Evolutionary conservation across 2,888 invertebrate species (phyloP), one percentile per base, ranked within the genome.

Genomic region (Notodonta dromedarius): DNA sequence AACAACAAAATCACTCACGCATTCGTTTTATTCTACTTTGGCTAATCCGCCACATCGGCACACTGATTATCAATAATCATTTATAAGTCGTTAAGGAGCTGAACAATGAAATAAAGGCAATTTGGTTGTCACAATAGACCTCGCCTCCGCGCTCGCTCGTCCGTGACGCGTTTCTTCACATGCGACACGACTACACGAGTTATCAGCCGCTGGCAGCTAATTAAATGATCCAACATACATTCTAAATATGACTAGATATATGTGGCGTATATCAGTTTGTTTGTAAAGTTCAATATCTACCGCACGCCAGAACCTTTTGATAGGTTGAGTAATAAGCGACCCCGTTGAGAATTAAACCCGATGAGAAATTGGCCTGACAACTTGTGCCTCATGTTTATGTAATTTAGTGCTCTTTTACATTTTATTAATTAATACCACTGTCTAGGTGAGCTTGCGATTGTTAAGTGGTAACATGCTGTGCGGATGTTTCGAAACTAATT

Each of bases 321-420:
- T 82, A 82, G 77, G 83, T 83, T 85, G 82, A 85, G 80, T 85
- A 84, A 83, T 86, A 82, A 78, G 77, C 76, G 76, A 82, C 80
- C 81, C 79, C 67, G 62, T 71, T 63, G 66, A 70, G 66, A 69
- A 74, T 73, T 68, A 67, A 63, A 69, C 61, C 52, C 69, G 69
- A 73, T 73, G 73, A 77, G 70, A 76, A 72, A 75, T 78, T 73
- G 65, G 65, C 69, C 68, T 75, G 73, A 73, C 76, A 69, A 73
- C 69, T 75, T 71, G 66, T 55, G 66, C 59, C 62, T 70, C 64
- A 59, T 70, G 71, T 72, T 66, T 73, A 67, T 70, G 63, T 71
- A 73, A 73, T 73, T 65, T 69, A 69, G 16, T 67, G 58, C 63
- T 71, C 57, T 78, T 70, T 76, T 63, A 73, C 67, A 74, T 74